Evolutionary conservation across 2,113 vertebrate genomes (phyloP).

Genomic region (Hipposideros armiger): DNA sequence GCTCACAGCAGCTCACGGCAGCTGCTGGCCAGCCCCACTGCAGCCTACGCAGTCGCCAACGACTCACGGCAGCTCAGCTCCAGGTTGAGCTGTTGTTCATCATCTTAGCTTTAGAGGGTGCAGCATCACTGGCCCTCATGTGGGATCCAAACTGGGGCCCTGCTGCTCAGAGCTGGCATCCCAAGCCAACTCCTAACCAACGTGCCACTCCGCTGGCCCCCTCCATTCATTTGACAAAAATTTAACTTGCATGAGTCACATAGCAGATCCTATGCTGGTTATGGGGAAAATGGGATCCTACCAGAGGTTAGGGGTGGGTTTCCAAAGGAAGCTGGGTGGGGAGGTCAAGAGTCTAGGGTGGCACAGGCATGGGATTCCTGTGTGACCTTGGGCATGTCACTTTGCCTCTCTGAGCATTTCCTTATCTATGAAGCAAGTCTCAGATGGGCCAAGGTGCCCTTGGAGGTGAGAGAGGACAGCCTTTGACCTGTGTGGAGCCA

Average conservation of each 20-base stretch:
- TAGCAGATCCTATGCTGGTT: neutral
- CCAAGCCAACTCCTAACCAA: no score
- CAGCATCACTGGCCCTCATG: no score
- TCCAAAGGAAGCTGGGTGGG: neutral
- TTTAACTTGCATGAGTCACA: accelerated
- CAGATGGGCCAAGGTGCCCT: neutral
- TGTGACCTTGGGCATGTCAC: neutral
- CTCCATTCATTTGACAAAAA: neutral
- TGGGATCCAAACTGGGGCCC: no score
- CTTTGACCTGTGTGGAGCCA: neutral
- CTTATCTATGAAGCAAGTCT: neutral
- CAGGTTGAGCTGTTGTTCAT: no score
- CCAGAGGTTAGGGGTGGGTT: neutral
- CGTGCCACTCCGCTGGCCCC: no score
- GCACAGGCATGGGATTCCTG: neutral
- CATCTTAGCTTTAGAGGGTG: no score
- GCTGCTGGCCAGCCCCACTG: no score
- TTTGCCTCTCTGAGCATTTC: neutral
- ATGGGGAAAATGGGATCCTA: neutral
- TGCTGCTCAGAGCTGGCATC: no score
- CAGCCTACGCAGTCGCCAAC: no score
- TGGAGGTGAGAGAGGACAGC: neutral
- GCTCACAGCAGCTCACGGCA: no score
- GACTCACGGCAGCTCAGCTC: no score
- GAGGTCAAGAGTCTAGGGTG: no score